These are phyloP conservation scores for Sphaeridia pumilis DNA, from an alignment of 2,888 invertebrate genomes.

Conservation along the genomic window DNA sequence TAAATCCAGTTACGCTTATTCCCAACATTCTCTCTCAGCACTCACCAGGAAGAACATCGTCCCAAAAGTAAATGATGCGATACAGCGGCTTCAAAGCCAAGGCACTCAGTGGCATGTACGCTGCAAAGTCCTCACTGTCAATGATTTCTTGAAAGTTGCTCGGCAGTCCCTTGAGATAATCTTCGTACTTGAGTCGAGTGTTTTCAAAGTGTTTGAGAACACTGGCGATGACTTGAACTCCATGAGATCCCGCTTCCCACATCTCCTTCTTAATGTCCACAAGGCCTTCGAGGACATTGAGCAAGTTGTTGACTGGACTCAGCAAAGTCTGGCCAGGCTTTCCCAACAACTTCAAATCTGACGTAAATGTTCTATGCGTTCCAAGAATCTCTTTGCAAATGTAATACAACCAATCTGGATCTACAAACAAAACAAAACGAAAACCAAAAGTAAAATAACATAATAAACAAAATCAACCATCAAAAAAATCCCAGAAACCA, in stretches of 20 bases:
- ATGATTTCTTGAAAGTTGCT: slow-evolving; percentile 13
- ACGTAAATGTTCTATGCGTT: slow-evolving; percentile 20
- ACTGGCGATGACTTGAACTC: slow-evolving; percentile 22
- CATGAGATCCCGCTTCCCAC: slow-evolving; percentile 25
- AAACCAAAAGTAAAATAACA: slow-evolving; percentile 13
- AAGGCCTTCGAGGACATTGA: slow-evolving; percentile 13
- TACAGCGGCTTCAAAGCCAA: slow-evolving; percentile 21
- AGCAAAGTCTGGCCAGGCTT: not conserved
- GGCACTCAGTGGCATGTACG: slow-evolving; percentile 20
- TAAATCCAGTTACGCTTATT: not conserved
- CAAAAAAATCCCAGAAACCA: not conserved
- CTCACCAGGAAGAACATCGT: slow-evolving; percentile 18
- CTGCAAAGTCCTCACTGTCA: slow-evolving; percentile 18
- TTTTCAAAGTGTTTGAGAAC: slow-evolving; percentile 20
- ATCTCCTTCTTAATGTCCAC: slow-evolving; percentile 21
- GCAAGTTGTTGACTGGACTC: slow-evolving; percentile 12
- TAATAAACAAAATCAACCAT: slow-evolving; percentile 7
- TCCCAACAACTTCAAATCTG: slow-evolving; percentile 17
- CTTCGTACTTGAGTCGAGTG: slow-evolving; percentile 14
- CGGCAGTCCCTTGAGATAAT: slow-evolving; percentile 7
- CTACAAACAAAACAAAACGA: slow-evolving; percentile 18
- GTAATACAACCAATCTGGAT: slow-evolving; percentile 34
- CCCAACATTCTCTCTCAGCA: not conserved
- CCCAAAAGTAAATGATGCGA: slow-evolving; percentile 17
- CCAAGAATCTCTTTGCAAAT: slow-evolving; percentile 25